A percentile compares a stretch with the other conserved stretches of the same genome.
phyloP scores from a whole-genome alignment of 1,140 invertebrate genomes.

The Helicoverpa zea region DNA sequence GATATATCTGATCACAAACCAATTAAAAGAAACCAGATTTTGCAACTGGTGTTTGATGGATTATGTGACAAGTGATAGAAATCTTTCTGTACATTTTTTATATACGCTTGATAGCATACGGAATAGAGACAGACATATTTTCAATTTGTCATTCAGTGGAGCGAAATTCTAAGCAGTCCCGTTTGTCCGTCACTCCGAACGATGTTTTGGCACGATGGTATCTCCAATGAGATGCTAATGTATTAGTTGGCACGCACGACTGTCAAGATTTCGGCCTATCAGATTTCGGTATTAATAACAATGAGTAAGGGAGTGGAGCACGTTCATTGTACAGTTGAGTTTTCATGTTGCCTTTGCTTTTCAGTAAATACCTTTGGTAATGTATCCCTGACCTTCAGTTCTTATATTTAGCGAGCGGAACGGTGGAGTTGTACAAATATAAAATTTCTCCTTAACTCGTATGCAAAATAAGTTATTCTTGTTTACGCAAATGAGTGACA shows the following conservation, averaged over 20 bases:
- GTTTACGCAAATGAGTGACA: background rate
- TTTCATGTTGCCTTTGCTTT: constrained; percentile 59
- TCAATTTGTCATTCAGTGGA: constrained; percentile 60
- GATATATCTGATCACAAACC: constrained; percentile 16
- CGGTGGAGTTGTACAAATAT: constrained; percentile 13
- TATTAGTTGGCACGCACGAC: constrained; percentile 66
- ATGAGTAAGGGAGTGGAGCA: constrained; percentile 51
- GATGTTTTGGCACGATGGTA: constrained; percentile 68
- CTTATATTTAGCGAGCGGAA: constrained; percentile 49
- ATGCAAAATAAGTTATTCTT: constrained; percentile 22
- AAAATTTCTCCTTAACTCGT: constrained; percentile 17
- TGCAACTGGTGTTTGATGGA: constrained; percentile 42
- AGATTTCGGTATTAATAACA: constrained; percentile 67
- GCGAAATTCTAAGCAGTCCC: constrained; percentile 52
- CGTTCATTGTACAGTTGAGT: constrained; percentile 53
- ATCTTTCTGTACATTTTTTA: constrained; percentile 35
- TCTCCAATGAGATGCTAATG: constrained; percentile 76
- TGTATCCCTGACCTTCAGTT: constrained; percentile 12
- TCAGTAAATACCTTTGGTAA: constrained; percentile 34
- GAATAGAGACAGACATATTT: constrained; percentile 46
- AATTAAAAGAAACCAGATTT: constrained; percentile 49
- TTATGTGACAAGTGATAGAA: constrained; percentile 30
- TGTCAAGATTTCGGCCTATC: constrained; percentile 64
- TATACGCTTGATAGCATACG: constrained; percentile 38
- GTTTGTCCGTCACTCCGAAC: constrained; percentile 57